Evolutionary conservation across 2,113 vertebrate genomes (phyloP).

Genomic region (Haemorhous mexicanus): DNA sequence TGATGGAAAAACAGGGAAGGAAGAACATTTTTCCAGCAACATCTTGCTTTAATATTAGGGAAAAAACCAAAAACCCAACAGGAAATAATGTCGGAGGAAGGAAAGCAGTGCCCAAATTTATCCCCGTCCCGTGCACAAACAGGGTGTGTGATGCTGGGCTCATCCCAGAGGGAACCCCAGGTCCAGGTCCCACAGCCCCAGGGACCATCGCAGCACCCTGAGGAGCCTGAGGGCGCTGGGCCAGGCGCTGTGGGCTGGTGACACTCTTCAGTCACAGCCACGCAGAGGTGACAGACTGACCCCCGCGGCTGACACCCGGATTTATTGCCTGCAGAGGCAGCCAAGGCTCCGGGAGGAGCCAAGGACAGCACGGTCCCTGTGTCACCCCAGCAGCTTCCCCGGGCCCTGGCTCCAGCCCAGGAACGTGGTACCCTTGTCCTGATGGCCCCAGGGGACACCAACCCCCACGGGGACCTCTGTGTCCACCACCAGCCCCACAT

Average conservation of each 20-base stretch:
- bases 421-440: rapidly evolving
- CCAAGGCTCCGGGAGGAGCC: neutral
- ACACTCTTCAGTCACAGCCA: rapidly evolving
- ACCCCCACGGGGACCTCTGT: neutral
- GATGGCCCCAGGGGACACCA: no score
- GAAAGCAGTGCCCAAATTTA: neutral
- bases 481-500: no score
- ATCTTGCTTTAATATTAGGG: constrained; percentile 30
- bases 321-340: neutral
- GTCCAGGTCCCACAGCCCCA: neutral
- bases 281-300: neutral
- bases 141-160: rapidly evolving
- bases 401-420: rapidly evolving
- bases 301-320: neutral
- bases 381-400: neutral
- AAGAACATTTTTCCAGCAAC: neutral
- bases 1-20: constrained; percentile 19
- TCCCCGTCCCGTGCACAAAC: neutral
- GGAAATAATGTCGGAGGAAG: neutral
- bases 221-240: rapidly evolving
- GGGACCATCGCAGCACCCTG: rapidly evolving
- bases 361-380: neutral
- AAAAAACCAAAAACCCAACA: neutral
- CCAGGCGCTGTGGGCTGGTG: neutral
- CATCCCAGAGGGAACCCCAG: neutral